These are phyloP conservation scores for Phymanthus crucifer DNA, from an alignment of 92 coral and sea anemone genomes.

Conservation along the genomic window DNA sequence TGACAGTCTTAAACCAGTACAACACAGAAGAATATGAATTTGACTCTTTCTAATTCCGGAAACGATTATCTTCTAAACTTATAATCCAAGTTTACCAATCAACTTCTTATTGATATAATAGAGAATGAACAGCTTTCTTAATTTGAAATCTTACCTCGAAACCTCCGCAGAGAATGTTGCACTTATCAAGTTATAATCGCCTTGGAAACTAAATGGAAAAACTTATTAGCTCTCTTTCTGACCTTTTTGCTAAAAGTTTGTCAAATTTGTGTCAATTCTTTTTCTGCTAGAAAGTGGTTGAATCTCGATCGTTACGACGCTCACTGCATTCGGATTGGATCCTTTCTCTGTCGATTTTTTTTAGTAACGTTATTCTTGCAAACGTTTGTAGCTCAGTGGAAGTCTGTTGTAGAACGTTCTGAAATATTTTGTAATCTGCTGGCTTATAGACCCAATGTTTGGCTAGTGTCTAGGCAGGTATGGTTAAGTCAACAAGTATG, in stretches of 20 bases:
- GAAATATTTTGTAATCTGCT: neutral
- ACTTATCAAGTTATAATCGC: neutral
- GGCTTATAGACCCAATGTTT: neutral
- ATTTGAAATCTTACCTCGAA: neutral
- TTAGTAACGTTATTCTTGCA: neutral
- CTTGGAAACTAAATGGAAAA: neutral
- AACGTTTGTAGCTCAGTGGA: neutral
- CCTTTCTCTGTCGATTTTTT: no score
- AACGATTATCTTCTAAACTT: conserved; percentile 8
- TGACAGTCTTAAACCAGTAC: neutral
- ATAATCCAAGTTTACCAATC: neutral
- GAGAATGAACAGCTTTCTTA: neutral
- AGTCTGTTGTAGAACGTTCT: neutral
- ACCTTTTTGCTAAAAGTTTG: neutral
- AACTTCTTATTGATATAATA: neutral
- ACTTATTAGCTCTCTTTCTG: neutral
- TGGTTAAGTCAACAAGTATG: neutral
- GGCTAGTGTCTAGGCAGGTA: neutral
- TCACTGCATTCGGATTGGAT: no score
- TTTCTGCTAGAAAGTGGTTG: neutral
- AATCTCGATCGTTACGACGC: neutral
- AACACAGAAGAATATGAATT: neutral
- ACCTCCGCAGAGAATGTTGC: neutral
- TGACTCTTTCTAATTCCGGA: neutral
- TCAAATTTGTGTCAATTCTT: neutral